Conservation (phyloP, 2,888 invertebrate genomes). For the Agrochola lota region DNA sequence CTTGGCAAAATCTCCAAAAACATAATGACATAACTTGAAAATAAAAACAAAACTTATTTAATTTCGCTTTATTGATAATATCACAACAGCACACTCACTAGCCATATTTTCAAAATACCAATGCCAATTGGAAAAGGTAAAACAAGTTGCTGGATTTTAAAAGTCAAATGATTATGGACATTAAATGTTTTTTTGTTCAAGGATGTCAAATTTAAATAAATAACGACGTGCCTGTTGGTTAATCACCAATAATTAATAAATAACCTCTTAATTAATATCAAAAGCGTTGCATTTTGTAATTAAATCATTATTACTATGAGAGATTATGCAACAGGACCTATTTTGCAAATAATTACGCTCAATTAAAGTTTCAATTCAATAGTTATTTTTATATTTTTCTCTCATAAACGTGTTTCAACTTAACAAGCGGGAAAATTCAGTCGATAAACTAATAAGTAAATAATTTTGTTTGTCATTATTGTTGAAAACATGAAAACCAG, state of each 20-base stretch:
- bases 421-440: slow-evolving; percentile 21
- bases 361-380: background rate
- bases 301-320: background rate
- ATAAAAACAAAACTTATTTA: slow-evolving; percentile 12
- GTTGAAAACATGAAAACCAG: background rate
- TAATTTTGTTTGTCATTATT: slow-evolving; percentile 12
- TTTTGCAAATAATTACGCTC: background rate
- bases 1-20: slow-evolving; percentile 16
- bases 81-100: slow-evolving; percentile 19
- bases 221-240: background rate
- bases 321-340: background rate
- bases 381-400: background rate
- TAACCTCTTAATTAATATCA: background rate
- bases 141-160: slow-evolving; percentile 27
- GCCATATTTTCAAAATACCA: slow-evolving; percentile 45
- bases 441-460: slow-evolving; percentile 23
- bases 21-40: slow-evolving; percentile 4
- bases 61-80: slow-evolving; percentile 28
- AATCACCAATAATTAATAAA: slow-evolving; percentile 1
- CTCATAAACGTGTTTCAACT: background rate
- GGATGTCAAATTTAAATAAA: slow-evolving; percentile 22
- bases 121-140: slow-evolving; percentile 27
- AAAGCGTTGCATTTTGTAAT: background rate
- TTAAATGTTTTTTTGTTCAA: slow-evolving; percentile 21
- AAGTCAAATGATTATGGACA: slow-evolving; percentile 23